Evolutionary conservation across 2,888 invertebrate species (phyloP), one percentile per base, ranked within the genome.

Genomic region (Choristoneura rosaceana): DNA sequence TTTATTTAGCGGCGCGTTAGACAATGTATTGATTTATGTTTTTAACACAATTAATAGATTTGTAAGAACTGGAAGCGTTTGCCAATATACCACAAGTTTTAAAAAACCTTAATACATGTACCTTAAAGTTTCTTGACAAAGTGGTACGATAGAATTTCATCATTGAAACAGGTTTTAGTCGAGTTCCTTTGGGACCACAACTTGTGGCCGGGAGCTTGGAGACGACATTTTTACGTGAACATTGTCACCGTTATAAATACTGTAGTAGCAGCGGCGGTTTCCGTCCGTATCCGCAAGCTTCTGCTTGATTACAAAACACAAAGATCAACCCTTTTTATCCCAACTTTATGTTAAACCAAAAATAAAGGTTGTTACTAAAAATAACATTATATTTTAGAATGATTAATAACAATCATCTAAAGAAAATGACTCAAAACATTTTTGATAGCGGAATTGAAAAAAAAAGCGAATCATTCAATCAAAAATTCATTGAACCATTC

Each of bases 401-500:
- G 55, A 62, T 62, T 67, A 58, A 62, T 62, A 58, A 38, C 25
- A 58, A 33, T 63, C 58, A 71, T 50, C 33, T 15, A 38, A 59
- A 68, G 52, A 38, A 58, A 71, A 47, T 41, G 52, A 41, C 25
- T 38, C 41, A 15, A 71, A 58, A 50, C 50, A 43, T 61, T 76
- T 52, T 71, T 59, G 60, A 60, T 38, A 62, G 68, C 64, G 25
- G 45, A 70, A 45, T 66, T 66, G 43, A 34, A 43, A 70, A 74
- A 74, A 65, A 69, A 71, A 60, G 67, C 71, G 74, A 71, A 83
- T 82, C 87, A 80, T 81, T 79, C 81, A 86, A 88, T 87, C 77
- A 84, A 82, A 81, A 82, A 87, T 85, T 84, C 83, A 87, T 85
- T 82, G 82, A 82, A 82, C 82, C 83, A 84, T 86, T 84, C 83